Evolutionary conservation across 2,888 invertebrate species (phyloP), one percentile per base, ranked within the genome.

Genomic region (Spisula solida): DNA sequence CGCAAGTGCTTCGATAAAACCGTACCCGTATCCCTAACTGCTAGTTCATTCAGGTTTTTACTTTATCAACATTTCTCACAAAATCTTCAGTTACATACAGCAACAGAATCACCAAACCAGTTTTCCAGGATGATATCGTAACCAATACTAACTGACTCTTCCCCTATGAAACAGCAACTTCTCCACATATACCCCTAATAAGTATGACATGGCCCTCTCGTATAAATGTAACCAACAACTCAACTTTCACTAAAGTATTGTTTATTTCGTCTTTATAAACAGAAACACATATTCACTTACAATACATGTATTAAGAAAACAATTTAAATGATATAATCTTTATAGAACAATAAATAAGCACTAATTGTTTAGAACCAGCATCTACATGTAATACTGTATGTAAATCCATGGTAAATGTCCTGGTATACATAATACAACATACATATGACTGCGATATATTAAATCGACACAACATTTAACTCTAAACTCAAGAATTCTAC

Each of bases 281-380:
- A 66, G 25, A n/a, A 66, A 66, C 10, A 66, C 60, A 66, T 25
- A 66, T 66, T 66, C 60, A 66, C 60, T 66, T 66, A 66, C 60
- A 66, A 66, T 25, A n/a, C n/a, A n/a, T n/a, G n/a, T n/a, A 66
- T 66, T 25, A 66, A 8, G 60, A 66, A 25, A 10, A 66, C 60
- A 66, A 51, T 51, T 51, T 51, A 51, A 1, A 66, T 12, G 60
- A 66, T 66, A 25, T 66, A 25, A 66, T 66, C 60, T 66, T 66
- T 66, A 66, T n/a, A 66, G 60, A 66, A 66, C 60, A 66, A 66
- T 66, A 66, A 66, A 66, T 66, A 66, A 66, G 60, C 25, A 66
- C 60, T 25, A 66, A n/a, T 66, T 66, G 25, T n/a, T 25, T 66
- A 25, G n/a, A 10, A 66, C 25, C 60, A 66, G 25, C 60, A 66